Evolutionary conservation across 2,113 vertebrate species (phyloP), one percentile per base, ranked within the genome.

Genomic region (Paracanthobrama guichenoti): DNA sequence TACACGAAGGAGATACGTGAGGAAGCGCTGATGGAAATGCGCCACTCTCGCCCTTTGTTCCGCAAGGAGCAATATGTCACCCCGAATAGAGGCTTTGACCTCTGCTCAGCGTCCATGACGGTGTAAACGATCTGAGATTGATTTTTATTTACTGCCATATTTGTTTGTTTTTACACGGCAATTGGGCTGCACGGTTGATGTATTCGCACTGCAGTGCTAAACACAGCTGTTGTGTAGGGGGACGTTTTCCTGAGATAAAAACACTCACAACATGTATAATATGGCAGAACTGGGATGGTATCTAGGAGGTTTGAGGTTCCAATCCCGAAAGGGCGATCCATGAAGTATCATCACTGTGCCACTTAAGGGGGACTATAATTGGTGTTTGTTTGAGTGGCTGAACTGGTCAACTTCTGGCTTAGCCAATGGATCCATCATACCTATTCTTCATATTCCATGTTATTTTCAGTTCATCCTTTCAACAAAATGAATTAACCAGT

Each of bases 41-140:
- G 24, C 79, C 64, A 46, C 79, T 66, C 71, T 67, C 44, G 28
- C 53, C 72, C 79, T 77, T 79, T 82, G 64, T 84, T 72, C 86
- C 26, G 53, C 83, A 78, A 59, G 75, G 83, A 85, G 83, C 73
- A 57, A 73, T 76, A 7, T 28, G 31, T 66, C 60, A 67, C 16
- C 46, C 57, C 81, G 55, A 85, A 85, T 85, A 55, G 72, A 79
- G 81, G 82, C 76, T 66, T 69, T 48, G 83, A 87, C 86, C 86
- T 85, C 83, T 73, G 26, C 48, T 83, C 57, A 28, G 73, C 9
- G 5, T 18, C 79, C 60, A 80, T 76, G 81, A 80, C 81, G 50
- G 67, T 84, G 84, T 81, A 74, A 83, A 81, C 50, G 20, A 48
- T 26, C 24, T 18, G 4, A 62, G 22, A 83, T 79, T 74, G 50